Evolutionary conservation across 2,888 invertebrate genomes (phyloP).

Genomic region (Scaptomyza reducta): DNA sequence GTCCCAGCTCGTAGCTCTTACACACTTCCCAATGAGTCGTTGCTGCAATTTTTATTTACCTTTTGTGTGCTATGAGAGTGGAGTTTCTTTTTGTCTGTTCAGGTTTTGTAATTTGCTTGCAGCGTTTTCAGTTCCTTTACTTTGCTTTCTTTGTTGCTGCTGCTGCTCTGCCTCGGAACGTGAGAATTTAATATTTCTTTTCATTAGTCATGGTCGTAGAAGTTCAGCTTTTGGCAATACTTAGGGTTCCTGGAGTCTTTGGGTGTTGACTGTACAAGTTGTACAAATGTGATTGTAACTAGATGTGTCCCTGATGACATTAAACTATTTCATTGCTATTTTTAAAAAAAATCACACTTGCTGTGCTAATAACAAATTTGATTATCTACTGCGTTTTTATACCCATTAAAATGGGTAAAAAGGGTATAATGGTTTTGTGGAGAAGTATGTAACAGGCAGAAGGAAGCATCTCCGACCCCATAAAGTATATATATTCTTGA

Average conservation of each 20-base stretch:
- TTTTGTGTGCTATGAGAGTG: slow-evolving; percentile 65
- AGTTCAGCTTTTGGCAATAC: slow-evolving; percentile 21
- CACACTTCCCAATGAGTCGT: slow-evolving; percentile 38
- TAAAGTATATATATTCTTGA: too few relatives aligned
- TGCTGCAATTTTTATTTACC: slow-evolving; percentile 75
- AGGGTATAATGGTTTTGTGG: too few relatives aligned
- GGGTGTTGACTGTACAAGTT: slow-evolving; percentile 24
- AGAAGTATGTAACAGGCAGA: too few relatives aligned
- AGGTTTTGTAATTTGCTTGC: slow-evolving; percentile 54
- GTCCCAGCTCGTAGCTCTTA: slow-evolving; percentile 31
- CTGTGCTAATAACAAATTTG: too few relatives aligned
- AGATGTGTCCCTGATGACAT: slow-evolving; percentile 52
- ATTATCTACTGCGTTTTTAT: too few relatives aligned
- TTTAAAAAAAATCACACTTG: slow-evolving; percentile 48
- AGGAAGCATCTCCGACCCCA: too few relatives aligned
- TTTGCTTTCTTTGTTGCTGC: slow-evolving; percentile 27
- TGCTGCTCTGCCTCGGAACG: slow-evolving; percentile 63
- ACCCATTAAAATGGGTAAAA: too few relatives aligned
- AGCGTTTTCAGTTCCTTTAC: slow-evolving; percentile 47
- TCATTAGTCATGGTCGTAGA: slow-evolving; percentile 69
- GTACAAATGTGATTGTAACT: slow-evolving; percentile 34
- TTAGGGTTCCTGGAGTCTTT: not conserved
- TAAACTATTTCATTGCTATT: slow-evolving; percentile 64
- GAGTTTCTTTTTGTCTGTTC: slow-evolving; percentile 46
- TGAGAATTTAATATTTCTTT: slow-evolving; percentile 80